Conservation (phyloP, 2,797 vertebrate species). For the Gymnoscopelus braueri region DNA sequence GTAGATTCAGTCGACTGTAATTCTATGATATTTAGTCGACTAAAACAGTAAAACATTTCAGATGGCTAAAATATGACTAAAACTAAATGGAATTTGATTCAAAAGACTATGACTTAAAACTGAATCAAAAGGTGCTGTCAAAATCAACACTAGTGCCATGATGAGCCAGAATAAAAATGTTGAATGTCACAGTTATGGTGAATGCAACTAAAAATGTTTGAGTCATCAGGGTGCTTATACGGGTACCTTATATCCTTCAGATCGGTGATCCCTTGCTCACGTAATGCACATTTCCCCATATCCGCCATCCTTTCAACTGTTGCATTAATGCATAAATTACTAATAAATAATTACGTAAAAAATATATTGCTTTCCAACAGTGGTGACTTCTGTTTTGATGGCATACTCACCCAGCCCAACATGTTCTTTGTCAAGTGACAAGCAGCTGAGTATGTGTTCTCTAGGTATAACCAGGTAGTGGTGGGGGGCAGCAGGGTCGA, state of each 20-base stretch:
- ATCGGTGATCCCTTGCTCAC: conserved; percentile 58
- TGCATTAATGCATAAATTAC: conserved; percentile 30
- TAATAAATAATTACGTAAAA: background rate
- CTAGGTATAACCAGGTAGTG: conserved; percentile 73
- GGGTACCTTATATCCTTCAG: conserved; percentile 60
- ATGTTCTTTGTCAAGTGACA: conserved; percentile 49
- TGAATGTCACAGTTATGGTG: background rate
- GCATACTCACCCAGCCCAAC: conserved; percentile 52
- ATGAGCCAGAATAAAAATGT: background rate
- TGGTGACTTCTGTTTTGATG: background rate
- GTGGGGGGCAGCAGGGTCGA: conserved; percentile 68
- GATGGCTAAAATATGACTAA: too few species aligned
- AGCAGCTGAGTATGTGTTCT: conserved; percentile 59
- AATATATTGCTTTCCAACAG: background rate
- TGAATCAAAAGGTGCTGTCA: too few species aligned
- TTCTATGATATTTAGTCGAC: too few species aligned
- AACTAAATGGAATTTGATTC: too few species aligned
- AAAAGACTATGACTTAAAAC: too few species aligned
- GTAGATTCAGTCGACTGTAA: too few species aligned
- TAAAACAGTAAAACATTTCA: too few species aligned
- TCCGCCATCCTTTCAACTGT: conserved; percentile 69
- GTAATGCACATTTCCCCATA: conserved; percentile 65
- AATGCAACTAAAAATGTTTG: too few species aligned
- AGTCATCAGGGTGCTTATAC: too few species aligned
- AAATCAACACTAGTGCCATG: too few species aligned